These are phyloP conservation scores for Eudyptes chrysolophus DNA, from an alignment of 2,113 vertebrate species.

Conservation along the genomic window DNA sequence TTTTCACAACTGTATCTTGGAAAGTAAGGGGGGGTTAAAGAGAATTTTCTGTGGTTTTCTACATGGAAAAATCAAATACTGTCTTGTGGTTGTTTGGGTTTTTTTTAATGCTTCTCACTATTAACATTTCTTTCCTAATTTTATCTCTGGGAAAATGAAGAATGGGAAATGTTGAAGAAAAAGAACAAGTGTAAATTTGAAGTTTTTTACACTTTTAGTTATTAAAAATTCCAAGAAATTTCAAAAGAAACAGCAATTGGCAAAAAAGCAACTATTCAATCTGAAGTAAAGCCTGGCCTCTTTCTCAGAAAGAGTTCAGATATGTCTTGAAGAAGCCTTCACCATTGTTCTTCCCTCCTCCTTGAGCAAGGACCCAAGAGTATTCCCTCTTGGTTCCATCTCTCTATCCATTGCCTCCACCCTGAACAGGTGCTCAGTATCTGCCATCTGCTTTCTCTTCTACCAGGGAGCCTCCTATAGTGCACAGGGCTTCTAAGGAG, in stretches of 20 bases:
- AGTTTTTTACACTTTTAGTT: background rate
- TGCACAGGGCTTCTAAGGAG: background rate
- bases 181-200: background rate
- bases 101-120: background rate
- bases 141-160: background rate
- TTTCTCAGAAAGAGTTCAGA: background rate
- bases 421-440: rapidly evolving
- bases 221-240: background rate
- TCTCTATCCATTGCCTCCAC: background rate
- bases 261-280: background rate
- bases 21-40: background rate
- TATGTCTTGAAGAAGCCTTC: background rate
- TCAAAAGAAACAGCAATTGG: background rate
- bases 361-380: background rate
- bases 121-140: background rate
- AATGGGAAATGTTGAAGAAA: background rate
- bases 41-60: background rate
- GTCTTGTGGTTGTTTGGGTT: no score
- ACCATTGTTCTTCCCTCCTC: background rate
- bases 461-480: background rate
- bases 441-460: background rate
- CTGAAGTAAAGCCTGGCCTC: background rate
- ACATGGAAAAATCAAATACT: background rate
- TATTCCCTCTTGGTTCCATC: rapidly evolving
- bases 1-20: background rate